Conservation (phyloP, 1,140 invertebrate species). For the Camponotus pennsylvanicus region DNA sequence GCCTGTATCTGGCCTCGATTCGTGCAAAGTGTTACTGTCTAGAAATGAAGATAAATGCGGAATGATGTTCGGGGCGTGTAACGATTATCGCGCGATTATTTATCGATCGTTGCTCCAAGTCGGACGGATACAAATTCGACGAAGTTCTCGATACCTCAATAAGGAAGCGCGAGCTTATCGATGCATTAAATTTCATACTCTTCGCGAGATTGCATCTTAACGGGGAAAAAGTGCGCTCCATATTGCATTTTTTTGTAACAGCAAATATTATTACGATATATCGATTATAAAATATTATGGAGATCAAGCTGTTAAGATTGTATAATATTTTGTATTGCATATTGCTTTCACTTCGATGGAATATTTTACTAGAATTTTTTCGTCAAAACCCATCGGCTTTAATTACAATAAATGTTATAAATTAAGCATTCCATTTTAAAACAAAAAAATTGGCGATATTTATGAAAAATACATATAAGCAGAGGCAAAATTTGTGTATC, state of each 20-base stretch:
- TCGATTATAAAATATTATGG: conserved; percentile 18
- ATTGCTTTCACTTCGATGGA: not conserved
- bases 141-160: conserved; percentile 30
- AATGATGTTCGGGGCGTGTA: conserved; percentile 45
- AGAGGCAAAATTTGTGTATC: not conserved
- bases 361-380: conserved; percentile 31
- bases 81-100: conserved; percentile 55
- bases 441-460: not conserved
- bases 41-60: conserved; percentile 57
- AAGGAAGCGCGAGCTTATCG: conserved; percentile 40
- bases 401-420: not conserved
- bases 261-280: conserved; percentile 14
- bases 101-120: conserved; percentile 25
- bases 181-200: conserved; percentile 16
- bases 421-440: not conserved
- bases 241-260: not conserved
- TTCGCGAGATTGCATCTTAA: conserved; percentile 44
- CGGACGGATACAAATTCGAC: conserved; percentile 41
- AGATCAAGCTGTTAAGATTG: conserved; percentile 5
- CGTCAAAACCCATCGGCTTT: not conserved
- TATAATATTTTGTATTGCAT: conserved; percentile 16
- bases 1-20: not conserved
- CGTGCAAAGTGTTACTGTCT: conserved; percentile 42
- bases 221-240: not conserved
- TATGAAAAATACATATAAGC: not conserved